These are phyloP conservation scores for Eira barbara DNA, from an alignment of 2,113 vertebrate species.

Conservation along the genomic window DNA sequence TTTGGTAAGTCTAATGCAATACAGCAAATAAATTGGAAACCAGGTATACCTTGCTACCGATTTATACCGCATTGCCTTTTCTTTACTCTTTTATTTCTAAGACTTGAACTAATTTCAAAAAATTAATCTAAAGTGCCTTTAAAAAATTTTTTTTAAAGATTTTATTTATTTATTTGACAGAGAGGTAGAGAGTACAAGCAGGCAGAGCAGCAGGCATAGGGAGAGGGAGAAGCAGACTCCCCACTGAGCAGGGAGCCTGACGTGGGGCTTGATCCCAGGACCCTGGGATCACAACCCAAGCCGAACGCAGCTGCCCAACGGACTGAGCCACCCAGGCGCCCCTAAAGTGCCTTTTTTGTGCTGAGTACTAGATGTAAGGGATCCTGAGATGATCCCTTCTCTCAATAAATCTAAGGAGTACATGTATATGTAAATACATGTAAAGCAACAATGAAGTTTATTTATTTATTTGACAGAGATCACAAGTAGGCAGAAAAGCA, in stretches of 20 bases:
- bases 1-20: slow-evolving; percentile 86
- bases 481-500: too few relatives aligned
- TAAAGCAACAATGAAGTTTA: neutral
- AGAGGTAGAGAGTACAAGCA: too few relatives aligned
- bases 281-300: too few relatives aligned
- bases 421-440: neutral
- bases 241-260: too few relatives aligned
- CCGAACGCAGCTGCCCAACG: too few relatives aligned
- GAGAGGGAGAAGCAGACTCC: too few relatives aligned
- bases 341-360: neutral
- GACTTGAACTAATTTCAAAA: neutral
- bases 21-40: neutral
- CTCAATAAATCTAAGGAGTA: neutral
- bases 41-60: neutral
- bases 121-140: neutral
- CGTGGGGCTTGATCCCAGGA: too few relatives aligned
- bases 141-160: too few relatives aligned
- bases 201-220: too few relatives aligned
- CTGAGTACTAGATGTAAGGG: neutral
- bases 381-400: neutral
- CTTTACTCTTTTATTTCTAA: neutral
- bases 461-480: too few relatives aligned
- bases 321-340: too few relatives aligned
- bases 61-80: neutral
- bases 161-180: too few relatives aligned